phyloP scores from a whole-genome alignment of 2,888 invertebrate species.

The Epinotia demarniana region DNA sequence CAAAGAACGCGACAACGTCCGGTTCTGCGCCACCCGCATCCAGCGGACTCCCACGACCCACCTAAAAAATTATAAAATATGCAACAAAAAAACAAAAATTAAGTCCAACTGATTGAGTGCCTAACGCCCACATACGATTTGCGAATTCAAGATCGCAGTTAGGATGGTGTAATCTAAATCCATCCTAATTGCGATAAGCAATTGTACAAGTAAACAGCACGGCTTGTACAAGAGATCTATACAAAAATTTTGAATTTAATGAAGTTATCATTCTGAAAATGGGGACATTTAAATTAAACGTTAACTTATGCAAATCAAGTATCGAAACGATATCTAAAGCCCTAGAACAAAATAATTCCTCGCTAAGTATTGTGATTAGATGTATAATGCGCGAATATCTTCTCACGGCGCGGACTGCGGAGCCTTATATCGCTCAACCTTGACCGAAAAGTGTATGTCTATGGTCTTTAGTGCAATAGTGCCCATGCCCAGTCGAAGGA shows the following conservation, averaged over 20 bases:
- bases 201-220: too few species aligned
- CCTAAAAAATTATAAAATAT: too few species aligned
- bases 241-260: background rate
- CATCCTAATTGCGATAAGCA: background rate
- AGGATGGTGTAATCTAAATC: background rate
- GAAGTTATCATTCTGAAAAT: background rate
- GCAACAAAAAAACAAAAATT: background rate
- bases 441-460: slow-evolving; percentile 66
- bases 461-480: slow-evolving; percentile 50
- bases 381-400: slow-evolving; percentile 52
- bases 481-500: slow-evolving; percentile 48
- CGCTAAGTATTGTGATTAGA: slow-evolving; percentile 54
- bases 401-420: slow-evolving; percentile 57
- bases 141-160: background rate
- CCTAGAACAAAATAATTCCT: slow-evolving; percentile 57
- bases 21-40: too few species aligned
- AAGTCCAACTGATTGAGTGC: background rate
- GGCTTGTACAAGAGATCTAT: too few species aligned
- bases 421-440: slow-evolving; percentile 62
- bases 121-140: too few species aligned
- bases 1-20: too few species aligned
- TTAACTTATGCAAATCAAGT: slow-evolving; percentile 27
- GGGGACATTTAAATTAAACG: slow-evolving; percentile 13
- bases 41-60: too few species aligned
- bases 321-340: slow-evolving; percentile 50